Evolutionary conservation across 2,113 vertebrate species (phyloP).

Genomic region (Austrofundulus limnaeus): DNA sequence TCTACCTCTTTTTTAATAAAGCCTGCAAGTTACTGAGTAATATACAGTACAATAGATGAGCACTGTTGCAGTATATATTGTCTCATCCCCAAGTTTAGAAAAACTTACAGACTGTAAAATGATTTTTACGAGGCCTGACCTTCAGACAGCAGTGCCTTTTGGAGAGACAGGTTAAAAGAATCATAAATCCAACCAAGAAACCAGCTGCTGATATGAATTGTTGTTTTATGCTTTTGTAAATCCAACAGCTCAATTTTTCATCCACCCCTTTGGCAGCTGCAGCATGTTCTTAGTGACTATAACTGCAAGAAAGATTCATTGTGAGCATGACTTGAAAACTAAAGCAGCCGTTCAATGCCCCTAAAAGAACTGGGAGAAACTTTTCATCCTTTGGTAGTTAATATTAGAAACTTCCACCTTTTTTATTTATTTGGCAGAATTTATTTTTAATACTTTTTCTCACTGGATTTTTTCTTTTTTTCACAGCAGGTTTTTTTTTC

Average conservation of each 20-base stretch:
- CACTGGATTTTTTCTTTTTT: too few species aligned
- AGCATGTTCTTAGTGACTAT: constrained; percentile 53
- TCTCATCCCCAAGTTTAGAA: constrained; percentile 15
- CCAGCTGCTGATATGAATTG: constrained; percentile 59
- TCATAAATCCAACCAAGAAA: constrained; percentile 61
- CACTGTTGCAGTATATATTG: background rate
- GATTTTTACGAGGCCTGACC: constrained; percentile 42
- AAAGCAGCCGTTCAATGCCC: constrained; percentile 33
- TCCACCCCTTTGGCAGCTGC: constrained; percentile 46
- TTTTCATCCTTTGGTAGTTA: constrained; percentile 13
- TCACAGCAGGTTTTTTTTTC: background rate
- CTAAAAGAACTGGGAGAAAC: constrained; percentile 27
- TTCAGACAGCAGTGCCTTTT: constrained; percentile 43
- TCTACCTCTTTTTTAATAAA: too few species aligned
- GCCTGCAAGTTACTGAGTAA: background rate
- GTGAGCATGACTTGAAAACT: constrained; percentile 59
- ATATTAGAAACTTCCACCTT: constrained; percentile 27
- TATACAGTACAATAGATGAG: background rate
- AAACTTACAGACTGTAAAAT: constrained; percentile 16
- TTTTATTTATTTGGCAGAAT: background rate
- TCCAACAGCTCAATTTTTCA: constrained; percentile 61
- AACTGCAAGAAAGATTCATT: constrained; percentile 59
- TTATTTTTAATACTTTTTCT: constrained; percentile 21
- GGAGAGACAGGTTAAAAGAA: constrained; percentile 55
- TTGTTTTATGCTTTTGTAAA: constrained; percentile 62